Evolutionary conservation across 2,797 vertebrate genomes (phyloP), one percentile per base, ranked within the genome.

Genomic region (Urophycis tenuis): DNA sequence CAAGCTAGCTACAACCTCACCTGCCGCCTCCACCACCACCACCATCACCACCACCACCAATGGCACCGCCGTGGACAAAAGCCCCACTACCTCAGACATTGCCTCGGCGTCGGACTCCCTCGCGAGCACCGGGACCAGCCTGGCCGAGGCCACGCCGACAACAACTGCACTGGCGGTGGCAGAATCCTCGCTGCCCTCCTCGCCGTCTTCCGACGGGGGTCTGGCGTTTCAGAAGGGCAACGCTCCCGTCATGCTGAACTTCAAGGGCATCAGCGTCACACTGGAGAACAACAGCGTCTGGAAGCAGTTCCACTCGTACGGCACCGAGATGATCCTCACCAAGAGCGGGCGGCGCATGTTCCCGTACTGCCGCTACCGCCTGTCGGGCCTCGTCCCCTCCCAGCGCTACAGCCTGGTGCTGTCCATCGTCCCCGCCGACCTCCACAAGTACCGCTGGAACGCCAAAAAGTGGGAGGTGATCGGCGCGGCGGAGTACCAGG

Each of bases 311-410:
- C 89, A 95, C 90, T 88, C 91, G 75, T 93, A 94, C 72, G 96
- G 94, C 78, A 99, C 97, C 0, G 98, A 99, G 91, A 99, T 99
- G 98, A 95, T 99, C 84, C 90, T 99, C 80, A 97, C 96, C 0
- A 96, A 95, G 86, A 94, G 92, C 77, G 98, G 98, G 8, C 94
- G 97, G 25, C 95, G 96, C 71, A 99, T 99, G 98, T 99, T 99
- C 85, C 98, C 98, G 0, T 97, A 96, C 76, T 99, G 97, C 87
- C 92, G 95, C 0, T 99, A 96, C 81, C 95, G 94, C 87, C 88
- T 99, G 82, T 83, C 91, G 0, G 96, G 98, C 25, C 91, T 99
- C 60, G 92, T 96, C 39, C 93, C 95, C 6, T 82, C 90, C 53
- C 92, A 89, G 79, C 90, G 90, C 73, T 99, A 99, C 88, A 94